Evolutionary conservation across 2,113 vertebrate species (phyloP).

Genomic region (Dryoscopus gambensis): DNA sequence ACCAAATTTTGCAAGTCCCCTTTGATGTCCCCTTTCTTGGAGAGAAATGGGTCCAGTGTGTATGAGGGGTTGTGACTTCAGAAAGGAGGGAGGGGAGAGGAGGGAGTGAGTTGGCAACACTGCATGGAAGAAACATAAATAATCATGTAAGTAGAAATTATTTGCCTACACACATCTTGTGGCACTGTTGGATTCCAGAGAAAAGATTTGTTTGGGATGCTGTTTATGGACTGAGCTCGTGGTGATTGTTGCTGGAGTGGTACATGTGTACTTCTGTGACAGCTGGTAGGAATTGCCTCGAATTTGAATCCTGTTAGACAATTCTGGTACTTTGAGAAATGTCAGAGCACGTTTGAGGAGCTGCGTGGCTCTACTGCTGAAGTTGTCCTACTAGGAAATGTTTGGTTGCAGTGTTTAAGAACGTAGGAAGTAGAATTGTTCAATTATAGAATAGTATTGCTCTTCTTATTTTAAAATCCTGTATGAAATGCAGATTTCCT

Average conservation of each 20-base stretch:
- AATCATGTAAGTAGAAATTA: not conserved
- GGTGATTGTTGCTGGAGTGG: not conserved
- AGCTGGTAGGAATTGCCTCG: not conserved
- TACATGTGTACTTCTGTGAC: not conserved
- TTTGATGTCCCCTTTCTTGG: not conserved
- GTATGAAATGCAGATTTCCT: not conserved
- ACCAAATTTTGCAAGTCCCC: not conserved
- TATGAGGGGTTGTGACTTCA: not conserved
- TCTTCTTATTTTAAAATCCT: not conserved
- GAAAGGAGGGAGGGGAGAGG: not conserved
- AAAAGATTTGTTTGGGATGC: not conserved
- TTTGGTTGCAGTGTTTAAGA: not conserved
- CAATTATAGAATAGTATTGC: not conserved
- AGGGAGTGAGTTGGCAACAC: not conserved
- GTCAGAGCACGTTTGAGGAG: fast-evolving
- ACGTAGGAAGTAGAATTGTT: not conserved
- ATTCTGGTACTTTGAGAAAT: not conserved
- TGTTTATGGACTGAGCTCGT: not conserved
- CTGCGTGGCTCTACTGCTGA: not conserved
- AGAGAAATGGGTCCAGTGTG: not conserved
- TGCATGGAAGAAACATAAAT: not conserved
- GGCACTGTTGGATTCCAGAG: not conserved
- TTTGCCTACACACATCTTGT: not conserved
- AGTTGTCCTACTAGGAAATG: not conserved
- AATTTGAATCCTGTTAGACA: not conserved